Percentiles rank a stretch among this genome's conserved stretches.
phyloP scores from a whole-genome alignment of 2,888 invertebrate species.

The Rhagonycha lutea region DNA sequence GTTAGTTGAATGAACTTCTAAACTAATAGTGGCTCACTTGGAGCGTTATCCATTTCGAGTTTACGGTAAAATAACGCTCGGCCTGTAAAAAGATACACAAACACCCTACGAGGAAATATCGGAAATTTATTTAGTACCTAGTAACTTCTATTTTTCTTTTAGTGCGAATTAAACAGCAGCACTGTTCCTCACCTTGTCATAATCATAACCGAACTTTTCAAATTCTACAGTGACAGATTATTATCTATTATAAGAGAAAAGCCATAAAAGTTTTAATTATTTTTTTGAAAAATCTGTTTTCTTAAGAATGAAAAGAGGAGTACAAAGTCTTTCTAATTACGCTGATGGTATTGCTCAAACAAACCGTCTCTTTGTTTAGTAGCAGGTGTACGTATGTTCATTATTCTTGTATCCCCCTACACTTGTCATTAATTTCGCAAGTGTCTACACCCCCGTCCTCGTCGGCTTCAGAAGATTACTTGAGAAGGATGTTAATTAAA shows the following conservation, averaged over 20 bases:
- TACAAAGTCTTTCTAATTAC: slow-evolving; percentile 36
- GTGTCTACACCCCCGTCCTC: slow-evolving; percentile 58
- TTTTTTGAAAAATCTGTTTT: not conserved
- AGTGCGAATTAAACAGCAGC: too few species aligned
- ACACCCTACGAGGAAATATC: not conserved
- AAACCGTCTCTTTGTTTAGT: slow-evolving; percentile 37
- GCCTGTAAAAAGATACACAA: not conserved
- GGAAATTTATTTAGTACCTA: too few species aligned
- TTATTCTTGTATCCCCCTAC: slow-evolving; percentile 35
- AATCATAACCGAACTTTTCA: too few species aligned
- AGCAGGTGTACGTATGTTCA: slow-evolving; percentile 49
- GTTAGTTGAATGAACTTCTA: not conserved
- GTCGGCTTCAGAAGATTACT: slow-evolving; percentile 52
- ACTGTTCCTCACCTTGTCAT: too few species aligned
- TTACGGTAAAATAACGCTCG: not conserved
- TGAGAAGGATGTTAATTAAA: slow-evolving; percentile 43
- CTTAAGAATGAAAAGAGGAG: not conserved
- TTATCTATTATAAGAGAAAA: too few species aligned
- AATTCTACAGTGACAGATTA: too few species aligned
- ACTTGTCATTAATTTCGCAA: slow-evolving; percentile 37
- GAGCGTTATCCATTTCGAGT: not conserved
- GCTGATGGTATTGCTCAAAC: slow-evolving; percentile 35
- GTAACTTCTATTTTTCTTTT: too few species aligned
- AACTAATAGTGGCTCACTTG: not conserved
- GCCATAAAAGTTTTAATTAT: not conserved